phyloP scores from a whole-genome alignment of 2,888 invertebrate species.

The Drepana falcataria region DNA sequence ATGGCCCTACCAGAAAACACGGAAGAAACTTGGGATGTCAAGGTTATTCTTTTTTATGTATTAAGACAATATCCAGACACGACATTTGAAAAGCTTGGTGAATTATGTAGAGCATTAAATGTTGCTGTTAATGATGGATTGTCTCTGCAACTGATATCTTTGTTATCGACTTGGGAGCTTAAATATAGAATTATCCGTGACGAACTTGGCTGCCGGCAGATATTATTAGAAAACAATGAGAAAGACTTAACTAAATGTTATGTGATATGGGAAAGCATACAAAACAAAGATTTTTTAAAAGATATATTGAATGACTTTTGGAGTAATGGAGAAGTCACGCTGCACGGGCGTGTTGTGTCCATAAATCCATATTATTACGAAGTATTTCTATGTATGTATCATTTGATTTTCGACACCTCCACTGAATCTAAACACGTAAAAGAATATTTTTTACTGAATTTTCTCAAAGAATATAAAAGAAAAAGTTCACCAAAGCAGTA shows the following conservation, averaged over 20 bases:
- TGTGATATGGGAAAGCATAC: slow-evolving; percentile 62
- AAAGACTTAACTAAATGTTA: slow-evolving; percentile 47
- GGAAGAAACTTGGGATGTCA: slow-evolving; percentile 71
- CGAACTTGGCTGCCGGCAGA: slow-evolving; percentile 46
- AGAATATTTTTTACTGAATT: slow-evolving; percentile 65
- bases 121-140: slow-evolving; percentile 59
- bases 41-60: slow-evolving; percentile 65
- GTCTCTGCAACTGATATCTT: slow-evolving; percentile 59
- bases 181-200: slow-evolving; percentile 53
- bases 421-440: slow-evolving; percentile 48
- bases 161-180: slow-evolving; percentile 61
- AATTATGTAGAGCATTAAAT: slow-evolving; percentile 58
- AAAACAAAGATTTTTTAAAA: slow-evolving; percentile 54
- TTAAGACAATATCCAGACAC: slow-evolving; percentile 56
- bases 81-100: slow-evolving; percentile 44
- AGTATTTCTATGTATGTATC: slow-evolving; percentile 63
- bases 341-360: slow-evolving; percentile 61
- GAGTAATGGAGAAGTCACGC: slow-evolving; percentile 68
- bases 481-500: slow-evolving; percentile 67
- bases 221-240: slow-evolving; percentile 48
- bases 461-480: slow-evolving; percentile 62
- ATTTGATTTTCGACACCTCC: slow-evolving; percentile 47
- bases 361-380: slow-evolving; percentile 74
- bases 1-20: slow-evolving; percentile 61
- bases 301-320: slow-evolving; percentile 68